Conservation (phyloP, 2,888 invertebrate genomes). For the Hirudinaria manillensis region DNA sequence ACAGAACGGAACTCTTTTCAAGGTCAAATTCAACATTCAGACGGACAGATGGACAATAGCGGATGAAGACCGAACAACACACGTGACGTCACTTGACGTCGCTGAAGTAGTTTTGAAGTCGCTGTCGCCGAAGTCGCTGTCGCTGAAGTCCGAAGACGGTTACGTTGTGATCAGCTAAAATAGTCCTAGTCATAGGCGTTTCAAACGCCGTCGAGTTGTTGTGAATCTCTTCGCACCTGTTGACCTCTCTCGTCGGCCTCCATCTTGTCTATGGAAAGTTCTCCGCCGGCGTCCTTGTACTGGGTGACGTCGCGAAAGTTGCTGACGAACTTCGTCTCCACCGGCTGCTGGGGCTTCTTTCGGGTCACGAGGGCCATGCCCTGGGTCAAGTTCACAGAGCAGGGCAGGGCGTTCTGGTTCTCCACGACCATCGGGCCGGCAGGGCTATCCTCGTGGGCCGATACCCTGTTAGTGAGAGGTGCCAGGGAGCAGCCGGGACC, state of each 20-base stretch:
- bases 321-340: constrained; percentile 17
- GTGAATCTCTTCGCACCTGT: neutral
- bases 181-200: too few species aligned
- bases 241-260: neutral
- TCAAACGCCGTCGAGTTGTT: neutral
- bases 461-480: neutral
- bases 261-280: neutral
- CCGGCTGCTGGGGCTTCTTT: constrained; percentile 2
- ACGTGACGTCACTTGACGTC: too few species aligned
- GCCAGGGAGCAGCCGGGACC: neutral
- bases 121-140: neutral
- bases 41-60: too few species aligned
- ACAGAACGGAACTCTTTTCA: too few species aligned
- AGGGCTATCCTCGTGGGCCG: neutral
- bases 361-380: neutral
- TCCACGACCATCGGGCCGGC: neutral
- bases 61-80: too few species aligned
- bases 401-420: neutral
- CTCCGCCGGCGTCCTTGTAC: neutral
- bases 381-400: neutral
- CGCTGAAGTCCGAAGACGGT: neutral
- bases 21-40: too few species aligned
- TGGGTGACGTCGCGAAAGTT: constrained; percentile 8
- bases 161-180: too few species aligned
- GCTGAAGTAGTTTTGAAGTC: neutral